Evolutionary conservation across 2,113 vertebrate genomes (phyloP), one percentile per base, ranked within the genome.

Genomic region (Peromyscus maniculatus): DNA sequence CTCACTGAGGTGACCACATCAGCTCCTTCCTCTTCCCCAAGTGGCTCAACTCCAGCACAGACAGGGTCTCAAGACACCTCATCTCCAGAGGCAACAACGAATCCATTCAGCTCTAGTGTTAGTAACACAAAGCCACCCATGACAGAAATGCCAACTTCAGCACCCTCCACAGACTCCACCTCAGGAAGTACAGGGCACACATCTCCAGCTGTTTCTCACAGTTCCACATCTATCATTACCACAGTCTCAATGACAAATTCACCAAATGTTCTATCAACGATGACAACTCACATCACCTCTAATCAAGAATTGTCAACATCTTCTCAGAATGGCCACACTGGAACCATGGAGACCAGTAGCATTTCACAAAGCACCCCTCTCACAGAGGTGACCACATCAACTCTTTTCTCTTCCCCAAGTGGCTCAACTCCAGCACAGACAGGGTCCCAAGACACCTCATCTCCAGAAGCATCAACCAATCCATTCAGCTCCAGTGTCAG

Each of bases 301-400:
- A 5, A 26, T 86, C 59, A 66, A 26, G 26, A 46, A 31, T 66
- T 24, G 2, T 24, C 80, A 46, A 64, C 62, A 1, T 1, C 10
- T 91, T 7, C 77, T 67, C 75, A 69, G 33, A 36, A 5, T 2
- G 22, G 62, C 9, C 91, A 64, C 12, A 36, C 13, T 2, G 13
- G 4, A 7, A 46, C 7, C 16, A 6, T 19, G 19, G 16, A 10
- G 24, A 82, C 5, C 13, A 69, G 1, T 0, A 52, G 5, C 28
- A 0, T 7, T 4, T 10, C 39, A 6, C 16, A 46, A 24, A 28
- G 0, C 7, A 71, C 3, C 16, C 10, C 57, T 19, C 2, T 13
- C 19, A 3, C 13, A 24, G 39, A 0, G 1, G 49, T 11, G 9
- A 64, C 0, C 39, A 21, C 39, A 26, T 12, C 74, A 15, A 52